Conservation (phyloP, 2,888 invertebrate species). For the Lithophane semibrunnea region DNA sequence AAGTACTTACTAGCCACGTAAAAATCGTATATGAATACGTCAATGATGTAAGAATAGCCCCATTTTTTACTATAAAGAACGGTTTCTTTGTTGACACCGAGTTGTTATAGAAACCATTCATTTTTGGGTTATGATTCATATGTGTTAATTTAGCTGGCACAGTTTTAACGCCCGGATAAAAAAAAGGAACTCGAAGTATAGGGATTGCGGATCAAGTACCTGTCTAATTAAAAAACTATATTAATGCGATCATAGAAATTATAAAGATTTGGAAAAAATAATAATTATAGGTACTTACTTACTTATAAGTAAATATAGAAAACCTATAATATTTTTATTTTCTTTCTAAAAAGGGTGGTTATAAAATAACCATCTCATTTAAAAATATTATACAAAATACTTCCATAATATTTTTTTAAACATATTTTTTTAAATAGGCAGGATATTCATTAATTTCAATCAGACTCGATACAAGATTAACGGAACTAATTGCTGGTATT, state of each 20-base stretch:
- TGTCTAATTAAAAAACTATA: not conserved
- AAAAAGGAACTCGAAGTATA: not conserved
- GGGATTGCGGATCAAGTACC: not conserved
- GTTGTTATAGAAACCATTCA: slow-evolving; percentile 68
- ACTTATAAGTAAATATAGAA: too few relatives aligned
- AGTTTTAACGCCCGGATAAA: slow-evolving; percentile 29
- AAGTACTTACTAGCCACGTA: not conserved
- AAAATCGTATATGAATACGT: not conserved
- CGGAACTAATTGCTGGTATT: too few relatives aligned
- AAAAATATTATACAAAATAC: not conserved
- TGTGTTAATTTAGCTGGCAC: slow-evolving; percentile 37
- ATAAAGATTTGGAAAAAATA: not conserved
- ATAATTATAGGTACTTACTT: not conserved
- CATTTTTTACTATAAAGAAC: slow-evolving; percentile 18
- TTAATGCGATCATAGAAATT: not conserved
- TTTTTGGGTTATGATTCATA: slow-evolving; percentile 56
- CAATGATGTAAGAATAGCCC: slow-evolving; percentile 14
- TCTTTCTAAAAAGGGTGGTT: not conserved
- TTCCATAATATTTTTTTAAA: too few relatives aligned
- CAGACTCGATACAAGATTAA: too few relatives aligned
- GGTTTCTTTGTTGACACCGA: slow-evolving; percentile 67
- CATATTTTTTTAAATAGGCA: too few relatives aligned
- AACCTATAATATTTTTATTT: not conserved
- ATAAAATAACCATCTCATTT: not conserved
- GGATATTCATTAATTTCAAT: too few relatives aligned